A percentile compares a stretch with the other conserved stretches of the same genome.
These are phyloP conservation scores for Euwallacea fornicatus DNA, from an alignment of 1,140 invertebrate genomes.

Conservation along the genomic window DNA sequence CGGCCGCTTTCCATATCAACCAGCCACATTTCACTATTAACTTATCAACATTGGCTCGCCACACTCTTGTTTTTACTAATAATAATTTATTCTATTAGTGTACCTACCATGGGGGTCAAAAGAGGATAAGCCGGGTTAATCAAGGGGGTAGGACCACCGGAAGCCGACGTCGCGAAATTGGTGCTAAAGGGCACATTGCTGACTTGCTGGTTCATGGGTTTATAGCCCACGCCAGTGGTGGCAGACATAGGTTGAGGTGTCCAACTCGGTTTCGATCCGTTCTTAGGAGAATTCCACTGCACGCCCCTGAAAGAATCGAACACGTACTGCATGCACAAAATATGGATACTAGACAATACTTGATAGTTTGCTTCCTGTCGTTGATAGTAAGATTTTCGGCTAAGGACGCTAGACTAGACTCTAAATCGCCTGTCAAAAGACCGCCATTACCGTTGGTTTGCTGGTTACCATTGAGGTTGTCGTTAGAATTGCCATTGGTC, in stretches of 20 bases:
- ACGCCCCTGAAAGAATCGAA: constrained; percentile 51
- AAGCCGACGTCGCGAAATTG: constrained; percentile 14
- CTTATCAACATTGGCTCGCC: no score
- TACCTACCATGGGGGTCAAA: constrained; percentile 44
- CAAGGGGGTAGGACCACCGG: constrained; percentile 31
- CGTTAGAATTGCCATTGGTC: constrained; percentile 24
- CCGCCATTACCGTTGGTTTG: constrained; percentile 41
- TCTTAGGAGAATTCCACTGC: constrained; percentile 87
- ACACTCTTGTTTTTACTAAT: no score
- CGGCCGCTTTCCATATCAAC: no score
- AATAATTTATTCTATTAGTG: background rate
- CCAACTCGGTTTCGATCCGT: constrained; percentile 74
- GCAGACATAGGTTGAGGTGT: constrained; percentile 83
- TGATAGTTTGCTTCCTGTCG: constrained; percentile 68
- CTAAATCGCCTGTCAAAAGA: constrained; percentile 86
- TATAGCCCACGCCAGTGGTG: constrained; percentile 78
- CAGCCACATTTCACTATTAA: no score
- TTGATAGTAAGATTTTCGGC: constrained; percentile 92
- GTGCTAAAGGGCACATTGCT: constrained; percentile 40
- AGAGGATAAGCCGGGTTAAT: constrained; percentile 26
- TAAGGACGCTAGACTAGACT: constrained; percentile 85
- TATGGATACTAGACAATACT: constrained; percentile 60
- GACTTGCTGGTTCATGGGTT: constrained; percentile 72
- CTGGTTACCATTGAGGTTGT: constrained; percentile 36
- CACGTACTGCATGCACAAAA: no score